A percentile compares a stretch with the other conserved stretches of the same genome.
Conservation (phyloP, 1,140 invertebrate genomes). For the Drosophila parvula region DNA sequence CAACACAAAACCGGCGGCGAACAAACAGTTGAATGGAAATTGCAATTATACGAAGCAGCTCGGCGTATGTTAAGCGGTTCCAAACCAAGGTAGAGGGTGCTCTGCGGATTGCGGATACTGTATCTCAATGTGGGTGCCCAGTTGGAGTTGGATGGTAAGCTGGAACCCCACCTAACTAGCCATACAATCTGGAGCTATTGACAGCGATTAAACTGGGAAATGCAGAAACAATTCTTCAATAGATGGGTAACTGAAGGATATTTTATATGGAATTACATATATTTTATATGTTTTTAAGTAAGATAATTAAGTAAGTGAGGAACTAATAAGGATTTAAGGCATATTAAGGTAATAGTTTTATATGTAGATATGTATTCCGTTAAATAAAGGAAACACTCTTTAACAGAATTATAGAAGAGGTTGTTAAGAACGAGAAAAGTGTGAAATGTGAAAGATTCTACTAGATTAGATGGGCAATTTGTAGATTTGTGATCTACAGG, state of each 20-base stretch:
- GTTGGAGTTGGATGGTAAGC: slow-evolving; percentile 28
- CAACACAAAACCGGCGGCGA: slow-evolving; percentile 52
- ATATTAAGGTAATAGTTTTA: neutral
- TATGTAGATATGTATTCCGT: neutral
- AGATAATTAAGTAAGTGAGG: too few species aligned
- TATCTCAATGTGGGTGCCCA: slow-evolving; percentile 42
- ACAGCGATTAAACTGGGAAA: slow-evolving; percentile 44
- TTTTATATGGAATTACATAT: too few species aligned
- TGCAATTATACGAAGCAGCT: slow-evolving; percentile 68
- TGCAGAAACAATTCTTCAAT: neutral
- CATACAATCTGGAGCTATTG: slow-evolving; percentile 52
- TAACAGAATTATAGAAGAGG: neutral
- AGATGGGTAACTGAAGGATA: neutral
- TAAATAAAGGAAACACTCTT: neutral
- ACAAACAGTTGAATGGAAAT: slow-evolving; percentile 80
- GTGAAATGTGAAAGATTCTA: neutral
- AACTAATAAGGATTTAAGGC: neutral
- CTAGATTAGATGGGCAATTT: neutral
- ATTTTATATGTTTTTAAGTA: neutral
- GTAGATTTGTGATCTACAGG: too few species aligned
- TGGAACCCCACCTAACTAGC: slow-evolving; percentile 49
- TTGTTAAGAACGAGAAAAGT: neutral
- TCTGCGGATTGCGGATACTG: slow-evolving; percentile 4
- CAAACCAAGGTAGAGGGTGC: slow-evolving; percentile 1
- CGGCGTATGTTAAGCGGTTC: slow-evolving; percentile 18